Evolutionary conservation across 2,888 invertebrate genomes (phyloP).

Genomic region (Rhamnusium bicolor): DNA sequence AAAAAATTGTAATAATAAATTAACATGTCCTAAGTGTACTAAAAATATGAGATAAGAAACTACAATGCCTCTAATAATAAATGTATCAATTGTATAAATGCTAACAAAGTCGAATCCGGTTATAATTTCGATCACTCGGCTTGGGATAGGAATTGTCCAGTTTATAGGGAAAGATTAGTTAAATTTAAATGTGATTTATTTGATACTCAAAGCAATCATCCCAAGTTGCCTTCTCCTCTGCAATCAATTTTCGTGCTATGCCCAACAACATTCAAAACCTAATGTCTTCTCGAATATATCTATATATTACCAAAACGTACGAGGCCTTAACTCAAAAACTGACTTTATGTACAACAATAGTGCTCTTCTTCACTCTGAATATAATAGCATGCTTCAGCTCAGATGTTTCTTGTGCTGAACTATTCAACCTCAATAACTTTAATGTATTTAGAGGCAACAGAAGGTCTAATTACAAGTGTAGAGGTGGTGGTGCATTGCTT

Average conservation of each 20-base stretch:
- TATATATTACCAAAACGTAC: background rate
- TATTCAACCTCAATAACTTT: background rate
- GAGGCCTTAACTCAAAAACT: background rate
- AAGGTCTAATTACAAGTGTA: background rate
- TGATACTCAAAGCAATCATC: background rate
- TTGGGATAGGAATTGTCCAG: background rate
- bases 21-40: background rate
- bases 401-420: background rate
- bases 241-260: background rate
- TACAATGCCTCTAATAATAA: too few species aligned
- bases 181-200: background rate
- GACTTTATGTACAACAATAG: background rate
- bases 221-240: background rate
- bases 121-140: background rate
- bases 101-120: background rate
- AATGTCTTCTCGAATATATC: too few species aligned
- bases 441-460: background rate
- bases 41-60: background rate
- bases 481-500: background rate
- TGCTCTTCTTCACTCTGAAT: background rate
- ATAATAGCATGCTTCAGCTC: background rate
- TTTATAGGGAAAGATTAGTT: background rate
- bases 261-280: background rate
- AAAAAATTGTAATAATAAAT: background rate
- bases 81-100: constrained; percentile 3